phyloP scores from a whole-genome alignment of 1,140 invertebrate genomes.

The Aphidius ervi region DNA sequence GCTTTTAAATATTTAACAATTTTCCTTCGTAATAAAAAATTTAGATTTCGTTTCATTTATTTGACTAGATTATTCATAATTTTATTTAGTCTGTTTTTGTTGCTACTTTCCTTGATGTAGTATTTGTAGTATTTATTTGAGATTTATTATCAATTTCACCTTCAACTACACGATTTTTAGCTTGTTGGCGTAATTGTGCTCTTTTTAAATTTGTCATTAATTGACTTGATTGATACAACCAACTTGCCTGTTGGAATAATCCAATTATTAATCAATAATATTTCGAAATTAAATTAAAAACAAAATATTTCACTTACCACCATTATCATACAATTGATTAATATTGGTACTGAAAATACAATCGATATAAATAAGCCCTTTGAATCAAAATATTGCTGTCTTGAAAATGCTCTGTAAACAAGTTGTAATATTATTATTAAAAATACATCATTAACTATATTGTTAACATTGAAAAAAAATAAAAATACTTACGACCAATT shows the following conservation, averaged over 20 bases:
- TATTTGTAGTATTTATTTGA: background rate
- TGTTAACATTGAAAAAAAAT: slow-evolving; percentile 7
- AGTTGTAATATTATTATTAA: slow-evolving; percentile 6
- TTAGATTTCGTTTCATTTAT: background rate
- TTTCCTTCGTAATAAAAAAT: no score
- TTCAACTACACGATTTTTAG: slow-evolving; percentile 38
- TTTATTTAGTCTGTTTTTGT: slow-evolving; percentile 20
- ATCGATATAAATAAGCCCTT: slow-evolving; percentile 89
- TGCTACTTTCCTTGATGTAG: slow-evolving; percentile 19
- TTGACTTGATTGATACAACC: slow-evolving; percentile 81
- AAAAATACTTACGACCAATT: slow-evolving; percentile 65
- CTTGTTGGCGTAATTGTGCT: slow-evolving; percentile 66
- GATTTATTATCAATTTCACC: background rate
- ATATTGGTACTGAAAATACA: slow-evolving; percentile 83
- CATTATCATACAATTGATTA: slow-evolving; percentile 88
- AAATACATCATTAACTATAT: background rate
- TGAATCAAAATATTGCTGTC: slow-evolving; percentile 89
- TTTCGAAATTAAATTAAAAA: slow-evolving; percentile 8
- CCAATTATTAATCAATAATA: slow-evolving; percentile 4
- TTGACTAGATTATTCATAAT: slow-evolving; percentile 21
- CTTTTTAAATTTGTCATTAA: slow-evolving; percentile 77
- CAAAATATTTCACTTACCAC: slow-evolving; percentile 67
- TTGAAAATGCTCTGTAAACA: slow-evolving; percentile 67
- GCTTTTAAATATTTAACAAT: no score
- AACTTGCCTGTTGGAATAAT: slow-evolving; percentile 65